A percentile compares a stretch with the other conserved stretches of the same genome.
Conservation (phyloP, 2,113 vertebrate genomes). For the Cynopterus brachyotis region DNA sequence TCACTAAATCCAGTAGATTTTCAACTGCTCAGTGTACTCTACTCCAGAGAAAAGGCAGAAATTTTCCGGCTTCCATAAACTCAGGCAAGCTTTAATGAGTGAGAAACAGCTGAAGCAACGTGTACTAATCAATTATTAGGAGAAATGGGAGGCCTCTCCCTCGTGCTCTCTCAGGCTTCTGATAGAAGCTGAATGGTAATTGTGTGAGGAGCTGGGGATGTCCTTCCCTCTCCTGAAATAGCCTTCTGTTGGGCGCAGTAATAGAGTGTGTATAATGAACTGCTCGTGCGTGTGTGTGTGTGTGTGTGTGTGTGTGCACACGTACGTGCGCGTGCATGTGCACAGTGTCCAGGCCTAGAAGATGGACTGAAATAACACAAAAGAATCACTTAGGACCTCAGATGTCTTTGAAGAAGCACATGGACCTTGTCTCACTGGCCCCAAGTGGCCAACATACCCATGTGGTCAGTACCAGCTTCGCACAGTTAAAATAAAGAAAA, state of each 20-base stretch:
- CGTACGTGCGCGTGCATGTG: conserved; percentile 33
- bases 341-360: conserved; percentile 44
- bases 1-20: not conserved
- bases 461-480: conserved; percentile 39
- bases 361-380: conserved; percentile 79
- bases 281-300: conserved; percentile 48
- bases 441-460: not conserved
- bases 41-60: not conserved
- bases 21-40: not conserved
- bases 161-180: conserved; percentile 30
- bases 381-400: conserved; percentile 75
- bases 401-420: conserved; percentile 81
- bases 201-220: not conserved
- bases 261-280: conserved; percentile 65
- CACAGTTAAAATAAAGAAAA: conserved; percentile 74
- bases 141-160: not conserved
- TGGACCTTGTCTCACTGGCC: not conserved
- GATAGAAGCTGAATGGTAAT: conserved; percentile 61
- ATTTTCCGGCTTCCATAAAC: not conserved
- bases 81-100: not conserved
- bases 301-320: conserved; percentile 67
- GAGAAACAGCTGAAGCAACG: not conserved
- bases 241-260: conserved; percentile 24
- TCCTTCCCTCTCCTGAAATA: conserved; percentile 34
- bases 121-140: conserved; percentile 1